phyloP scores from a whole-genome alignment of 1,140 invertebrate species.

The Diabrotica undecimpunctata region DNA sequence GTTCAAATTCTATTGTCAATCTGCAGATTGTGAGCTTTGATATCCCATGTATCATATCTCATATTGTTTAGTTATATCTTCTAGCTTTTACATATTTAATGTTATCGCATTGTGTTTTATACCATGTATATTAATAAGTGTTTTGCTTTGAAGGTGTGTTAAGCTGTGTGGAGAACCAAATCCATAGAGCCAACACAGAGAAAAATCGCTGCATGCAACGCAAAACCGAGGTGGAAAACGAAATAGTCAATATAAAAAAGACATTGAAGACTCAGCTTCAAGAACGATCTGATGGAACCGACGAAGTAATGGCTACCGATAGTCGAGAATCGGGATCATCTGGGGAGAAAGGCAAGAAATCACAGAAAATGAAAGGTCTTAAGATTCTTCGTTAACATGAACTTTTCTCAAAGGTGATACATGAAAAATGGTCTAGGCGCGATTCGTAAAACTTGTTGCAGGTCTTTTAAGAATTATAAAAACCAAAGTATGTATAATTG shows the following conservation, averaged over 20 bases:
- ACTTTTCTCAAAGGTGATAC: slow-evolving; percentile 16
- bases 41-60: no score
- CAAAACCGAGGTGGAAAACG: slow-evolving; percentile 79
- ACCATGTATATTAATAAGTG: no score
- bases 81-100: no score
- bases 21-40: no score
- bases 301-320: slow-evolving; percentile 57
- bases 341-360: slow-evolving; percentile 52
- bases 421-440: slow-evolving; percentile 14
- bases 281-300: slow-evolving; percentile 59
- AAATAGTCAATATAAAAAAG: slow-evolving; percentile 79
- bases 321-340: slow-evolving; percentile 51
- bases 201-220: slow-evolving; percentile 78
- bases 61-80: no score
- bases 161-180: slow-evolving; percentile 84
- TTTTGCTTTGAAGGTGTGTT: slow-evolving; percentile 57
- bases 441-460: neutral
- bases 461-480: no score
- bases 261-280: slow-evolving; percentile 72
- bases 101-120: no score
- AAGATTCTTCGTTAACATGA: slow-evolving; percentile 39
- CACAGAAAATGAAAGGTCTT: slow-evolving; percentile 50
- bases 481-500: no score
- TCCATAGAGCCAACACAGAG: slow-evolving; percentile 78
- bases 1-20: no score